Evolutionary conservation across 2,113 vertebrate genomes (phyloP), one percentile per base, ranked within the genome.

Genomic region (Vidua chalybeata): DNA sequence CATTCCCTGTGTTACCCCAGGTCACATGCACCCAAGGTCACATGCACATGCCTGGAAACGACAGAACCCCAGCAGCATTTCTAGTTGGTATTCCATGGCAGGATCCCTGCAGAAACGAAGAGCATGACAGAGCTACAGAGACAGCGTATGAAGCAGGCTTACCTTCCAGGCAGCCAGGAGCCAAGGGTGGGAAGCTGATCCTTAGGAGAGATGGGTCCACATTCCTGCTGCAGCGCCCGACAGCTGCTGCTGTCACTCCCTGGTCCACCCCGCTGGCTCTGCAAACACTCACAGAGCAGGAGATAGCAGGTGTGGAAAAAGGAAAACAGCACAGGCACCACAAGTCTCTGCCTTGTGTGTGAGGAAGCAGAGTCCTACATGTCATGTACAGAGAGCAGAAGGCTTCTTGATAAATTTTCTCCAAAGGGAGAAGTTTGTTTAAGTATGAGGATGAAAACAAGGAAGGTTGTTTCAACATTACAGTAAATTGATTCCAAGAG

Each of bases 201-300:
- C 77, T 62, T 79, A 72, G 6, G 66, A 89, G 97, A 95, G 93
- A 74, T 96, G 95, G 88, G 83, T 97, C 94, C 98, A 87, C 97
- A 96, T 98, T 98, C 97, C 96, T 88, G 81, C 89, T 37, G 78
- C 97, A 97, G 78, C 75, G 31, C 35, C 28, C 11, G 0, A 26
- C 96, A 96, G 98, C 98, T 99, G 99, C 96, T 97, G 94, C 97
- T 97, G 98, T 99, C 98, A 52, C 66, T 99, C 98, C 97, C 90
- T 39, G 48, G 81, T 73, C 85, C 96, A 61, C 48, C 83, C 68
- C 23, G 31, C 82, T 64, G 79, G 97, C 96, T 96, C 87, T 67
- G 82, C 94, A 97, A 95, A 95, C 87, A 84, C 67, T 59, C 41
- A 23, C 14, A 2, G 83, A 87, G 89, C 46, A 46, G 68, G 59